These are phyloP conservation scores for Cydia splendana DNA, from an alignment of 1,140 invertebrate genomes.

Conservation along the genomic window DNA sequence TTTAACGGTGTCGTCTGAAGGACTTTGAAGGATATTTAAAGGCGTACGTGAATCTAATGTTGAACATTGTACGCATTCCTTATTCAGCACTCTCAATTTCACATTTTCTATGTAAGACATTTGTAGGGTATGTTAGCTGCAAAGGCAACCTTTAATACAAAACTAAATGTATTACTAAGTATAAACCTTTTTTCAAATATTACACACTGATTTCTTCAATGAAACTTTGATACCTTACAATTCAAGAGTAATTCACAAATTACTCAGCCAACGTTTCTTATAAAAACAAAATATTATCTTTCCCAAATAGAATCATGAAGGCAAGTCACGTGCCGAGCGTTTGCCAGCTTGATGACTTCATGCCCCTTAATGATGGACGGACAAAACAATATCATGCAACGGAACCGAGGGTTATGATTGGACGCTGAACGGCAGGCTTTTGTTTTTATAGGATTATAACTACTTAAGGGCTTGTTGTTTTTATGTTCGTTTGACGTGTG, in stretches of 20 bases:
- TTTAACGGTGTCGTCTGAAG: conserved; percentile 6
- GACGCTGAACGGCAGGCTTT: conserved; percentile 16
- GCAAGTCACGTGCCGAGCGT: conserved; percentile 15
- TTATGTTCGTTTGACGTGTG: conserved; percentile 2
- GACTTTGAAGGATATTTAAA: not conserved
- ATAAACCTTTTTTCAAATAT: not conserved
- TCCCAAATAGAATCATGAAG: conserved; percentile 17
- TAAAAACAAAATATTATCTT: conserved; percentile 31
- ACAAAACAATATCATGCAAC: conserved; percentile 31
- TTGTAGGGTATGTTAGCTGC: not conserved
- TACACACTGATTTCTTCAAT: not conserved
- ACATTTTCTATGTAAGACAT: too few species aligned
- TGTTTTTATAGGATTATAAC: conserved; percentile 31
- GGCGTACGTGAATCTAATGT: not conserved
- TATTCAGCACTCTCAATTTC: not conserved
- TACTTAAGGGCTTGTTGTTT: conserved; percentile 25
- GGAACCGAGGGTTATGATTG: conserved; percentile 25
- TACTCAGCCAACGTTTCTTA: conserved; percentile 21
- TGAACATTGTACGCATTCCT: not conserved
- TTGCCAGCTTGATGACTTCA: conserved; percentile 32
- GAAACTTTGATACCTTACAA: not conserved
- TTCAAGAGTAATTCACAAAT: conserved; percentile 12
- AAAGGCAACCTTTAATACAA: not conserved
- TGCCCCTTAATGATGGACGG: conserved; percentile 31
- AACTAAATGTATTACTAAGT: too few species aligned